Evolutionary conservation across 37 sponge, comb jelly and placozoan genomes (phyloP).

Genomic region (Bolinopsis microptera): DNA sequence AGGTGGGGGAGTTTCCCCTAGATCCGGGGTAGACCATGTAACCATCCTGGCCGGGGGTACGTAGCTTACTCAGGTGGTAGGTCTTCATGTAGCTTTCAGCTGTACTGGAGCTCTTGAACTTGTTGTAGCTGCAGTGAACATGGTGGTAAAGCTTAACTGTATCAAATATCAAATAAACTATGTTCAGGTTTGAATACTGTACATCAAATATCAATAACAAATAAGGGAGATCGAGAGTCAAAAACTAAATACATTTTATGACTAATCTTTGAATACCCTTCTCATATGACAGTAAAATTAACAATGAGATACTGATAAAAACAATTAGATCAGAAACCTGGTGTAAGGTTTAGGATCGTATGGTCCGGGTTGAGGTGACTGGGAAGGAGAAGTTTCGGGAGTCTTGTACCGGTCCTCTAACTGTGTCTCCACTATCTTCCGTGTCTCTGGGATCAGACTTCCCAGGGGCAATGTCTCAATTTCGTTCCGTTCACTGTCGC

Average conservation of each 20-base stretch:
- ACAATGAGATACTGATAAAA: not conserved
- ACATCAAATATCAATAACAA: too few species aligned
- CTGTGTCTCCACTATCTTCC: slow-evolving; percentile 33
- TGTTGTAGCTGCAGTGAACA: slow-evolving; percentile 52
- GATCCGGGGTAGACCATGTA: slow-evolving; percentile 54
- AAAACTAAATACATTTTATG: too few species aligned
- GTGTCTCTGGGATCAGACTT: slow-evolving; percentile 47
- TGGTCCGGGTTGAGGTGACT: slow-evolving; percentile 65
- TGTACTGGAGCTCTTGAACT: slow-evolving; percentile 62
- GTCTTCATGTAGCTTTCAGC: slow-evolving; percentile 65
- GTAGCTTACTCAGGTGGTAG: slow-evolving; percentile 52
- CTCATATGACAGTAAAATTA: not conserved
- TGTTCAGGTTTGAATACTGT: too few species aligned
- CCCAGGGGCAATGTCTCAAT: slow-evolving; percentile 42
- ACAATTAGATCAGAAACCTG: not conserved
- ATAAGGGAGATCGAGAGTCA: too few species aligned
- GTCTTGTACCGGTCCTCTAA: slow-evolving; percentile 53
- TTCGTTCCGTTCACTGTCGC: slow-evolving; percentile 62
- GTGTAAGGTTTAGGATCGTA: slow-evolving; percentile 65
- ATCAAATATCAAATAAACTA: not conserved
- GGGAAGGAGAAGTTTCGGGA: slow-evolving; percentile 63
- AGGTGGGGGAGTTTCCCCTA: slow-evolving; percentile 55
- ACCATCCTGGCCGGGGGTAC: slow-evolving; percentile 31
- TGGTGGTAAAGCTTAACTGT: not conserved
- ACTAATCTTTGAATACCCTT: not conserved